Evolutionary conservation across 2,113 vertebrate species (phyloP).

Genomic region (Lota lota): DNA sequence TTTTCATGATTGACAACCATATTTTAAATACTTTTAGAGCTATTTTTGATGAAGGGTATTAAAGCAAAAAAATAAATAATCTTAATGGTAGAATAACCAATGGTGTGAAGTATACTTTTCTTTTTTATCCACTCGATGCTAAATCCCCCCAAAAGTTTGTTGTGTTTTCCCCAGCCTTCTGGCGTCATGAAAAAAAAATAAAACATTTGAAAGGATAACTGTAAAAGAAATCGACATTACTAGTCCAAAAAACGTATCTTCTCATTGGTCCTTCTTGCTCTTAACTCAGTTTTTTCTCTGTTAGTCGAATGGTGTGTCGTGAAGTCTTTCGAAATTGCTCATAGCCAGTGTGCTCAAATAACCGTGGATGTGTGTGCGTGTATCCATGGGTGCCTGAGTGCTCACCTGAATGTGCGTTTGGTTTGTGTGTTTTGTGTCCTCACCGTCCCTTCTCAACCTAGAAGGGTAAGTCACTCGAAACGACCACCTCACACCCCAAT

Average conservation of each 20-base stretch:
- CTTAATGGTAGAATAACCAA: slow-evolving; percentile 12
- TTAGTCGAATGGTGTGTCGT: slow-evolving; percentile 49
- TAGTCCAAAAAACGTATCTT: slow-evolving; percentile 23
- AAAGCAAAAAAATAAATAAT: slow-evolving; percentile 22
- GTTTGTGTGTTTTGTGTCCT: slow-evolving; percentile 20
- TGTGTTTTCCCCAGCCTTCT: slow-evolving; percentile 6
- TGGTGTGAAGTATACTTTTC: slow-evolving; percentile 18
- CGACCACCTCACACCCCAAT: background rate
- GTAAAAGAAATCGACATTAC: slow-evolving; percentile 30
- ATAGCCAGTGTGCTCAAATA: slow-evolving; percentile 35
- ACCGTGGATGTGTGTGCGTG: slow-evolving; percentile 2
- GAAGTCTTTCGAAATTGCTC: slow-evolving; percentile 45
- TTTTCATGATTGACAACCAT: slow-evolving; percentile 42
- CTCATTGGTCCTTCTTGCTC: slow-evolving; percentile 36
- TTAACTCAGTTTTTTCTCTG: slow-evolving; percentile 24
- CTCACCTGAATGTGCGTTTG: too few relatives aligned
- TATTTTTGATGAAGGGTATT: slow-evolving; percentile 42
- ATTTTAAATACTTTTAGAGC: slow-evolving; percentile 49
- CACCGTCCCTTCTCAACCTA: slow-evolving; percentile 30
- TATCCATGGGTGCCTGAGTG: too few relatives aligned
- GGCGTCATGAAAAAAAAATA: background rate
- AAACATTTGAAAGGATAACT: slow-evolving; percentile 34
- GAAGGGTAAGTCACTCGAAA: slow-evolving; percentile 21
- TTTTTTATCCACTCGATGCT: slow-evolving; percentile 16
- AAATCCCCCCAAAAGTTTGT: slow-evolving; percentile 10